These are phyloP conservation scores for Pantherophis guttatus DNA, from an alignment of 2,113 vertebrate genomes.

Conservation along the genomic window DNA sequence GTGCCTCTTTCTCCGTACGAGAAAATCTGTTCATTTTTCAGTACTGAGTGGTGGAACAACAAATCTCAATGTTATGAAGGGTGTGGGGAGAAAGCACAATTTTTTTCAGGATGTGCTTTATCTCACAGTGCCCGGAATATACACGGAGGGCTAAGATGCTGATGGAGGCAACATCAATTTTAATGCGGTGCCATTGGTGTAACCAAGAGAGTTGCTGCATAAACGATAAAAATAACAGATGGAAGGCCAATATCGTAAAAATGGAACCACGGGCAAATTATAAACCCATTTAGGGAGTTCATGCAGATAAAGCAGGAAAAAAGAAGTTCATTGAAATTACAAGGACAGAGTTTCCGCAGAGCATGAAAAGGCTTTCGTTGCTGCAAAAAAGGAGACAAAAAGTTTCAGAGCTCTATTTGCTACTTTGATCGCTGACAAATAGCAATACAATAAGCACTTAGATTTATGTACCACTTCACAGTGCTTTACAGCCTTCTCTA, in stretches of 20 bases:
- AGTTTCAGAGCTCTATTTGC: background rate
- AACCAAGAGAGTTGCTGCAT: constrained; percentile 28
- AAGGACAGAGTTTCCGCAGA: background rate
- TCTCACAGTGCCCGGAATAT: background rate
- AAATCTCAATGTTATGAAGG: background rate
- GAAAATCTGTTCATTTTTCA: background rate
- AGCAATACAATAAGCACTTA: too few species aligned
- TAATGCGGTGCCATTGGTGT: constrained; percentile 35
- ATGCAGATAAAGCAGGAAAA: constrained; percentile 50
- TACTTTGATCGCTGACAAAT: background rate
- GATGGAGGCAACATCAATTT: constrained; percentile 28
- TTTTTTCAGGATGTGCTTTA: background rate
- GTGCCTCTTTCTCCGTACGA: background rate
- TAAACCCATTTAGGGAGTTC: constrained; percentile 55
- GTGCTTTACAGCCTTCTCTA: too few species aligned
- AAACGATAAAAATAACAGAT: constrained; percentile 56
- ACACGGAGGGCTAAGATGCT: background rate
- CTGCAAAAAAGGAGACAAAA: background rate
- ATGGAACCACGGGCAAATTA: constrained; percentile 51
- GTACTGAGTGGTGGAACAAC: background rate
- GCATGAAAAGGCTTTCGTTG: background rate
- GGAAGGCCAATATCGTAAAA: constrained; percentile 49
- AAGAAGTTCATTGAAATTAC: constrained; percentile 34
- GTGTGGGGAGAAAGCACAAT: background rate
- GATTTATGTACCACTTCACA: too few species aligned